These are phyloP conservation scores for Ahaetulla prasina DNA, from an alignment of 2,113 vertebrate genomes.

Conservation along the genomic window DNA sequence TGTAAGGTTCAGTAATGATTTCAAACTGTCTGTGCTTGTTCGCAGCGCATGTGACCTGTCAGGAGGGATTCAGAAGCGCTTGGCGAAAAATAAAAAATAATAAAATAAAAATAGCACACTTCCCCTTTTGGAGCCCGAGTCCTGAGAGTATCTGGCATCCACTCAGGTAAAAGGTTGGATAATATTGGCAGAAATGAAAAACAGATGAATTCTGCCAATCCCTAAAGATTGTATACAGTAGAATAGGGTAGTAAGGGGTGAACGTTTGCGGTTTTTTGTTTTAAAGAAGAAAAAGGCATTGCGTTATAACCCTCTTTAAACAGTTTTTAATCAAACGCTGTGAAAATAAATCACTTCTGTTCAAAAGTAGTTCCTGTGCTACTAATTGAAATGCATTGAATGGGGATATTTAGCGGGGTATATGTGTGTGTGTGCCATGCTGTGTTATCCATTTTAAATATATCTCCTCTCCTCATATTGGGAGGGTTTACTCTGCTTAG, in stretches of 20 bases:
- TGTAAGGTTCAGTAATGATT: background rate
- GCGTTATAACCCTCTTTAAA: background rate
- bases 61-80: background rate
- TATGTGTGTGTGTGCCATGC: background rate
- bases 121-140: background rate
- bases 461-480: background rate
- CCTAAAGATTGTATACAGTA: background rate
- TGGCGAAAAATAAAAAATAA: background rate
- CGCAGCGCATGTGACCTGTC: background rate
- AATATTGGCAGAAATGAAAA: background rate
- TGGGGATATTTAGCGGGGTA: background rate
- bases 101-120: background rate
- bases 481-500: background rate
- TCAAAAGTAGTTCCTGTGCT: background rate
- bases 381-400: slow-evolving; percentile 2
- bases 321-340: background rate
- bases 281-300: background rate
- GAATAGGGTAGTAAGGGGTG: background rate
- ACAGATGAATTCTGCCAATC: background rate
- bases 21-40: background rate
- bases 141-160: background rate
- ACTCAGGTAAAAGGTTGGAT: background rate
- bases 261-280: background rate
- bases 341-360: background rate
- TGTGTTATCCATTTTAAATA: slow-evolving; percentile 19